Percentiles rank a stretch among this genome's conserved stretches.
phyloP scores from a whole-genome alignment of 2,797 vertebrate species.

The Labroides dimidiatus region DNA sequence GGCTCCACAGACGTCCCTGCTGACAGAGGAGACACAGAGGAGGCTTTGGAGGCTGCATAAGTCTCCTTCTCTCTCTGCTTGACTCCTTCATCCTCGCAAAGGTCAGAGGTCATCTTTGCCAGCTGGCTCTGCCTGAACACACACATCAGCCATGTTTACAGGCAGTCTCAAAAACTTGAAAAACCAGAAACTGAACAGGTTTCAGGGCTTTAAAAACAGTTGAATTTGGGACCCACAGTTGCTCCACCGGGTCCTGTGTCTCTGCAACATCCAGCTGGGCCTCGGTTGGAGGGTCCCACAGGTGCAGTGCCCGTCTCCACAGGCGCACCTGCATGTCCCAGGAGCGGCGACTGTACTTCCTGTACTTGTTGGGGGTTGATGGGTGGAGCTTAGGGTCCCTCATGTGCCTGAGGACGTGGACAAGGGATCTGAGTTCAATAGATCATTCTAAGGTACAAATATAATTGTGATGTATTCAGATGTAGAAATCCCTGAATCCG shows the following conservation, averaged over 20 bases:
- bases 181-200: too few species aligned
- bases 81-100: conserved; percentile 63
- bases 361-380: conserved; percentile 89
- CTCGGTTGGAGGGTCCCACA: conserved; percentile 84
- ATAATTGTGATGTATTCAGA: too few species aligned
- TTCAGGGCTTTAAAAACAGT: too few species aligned
- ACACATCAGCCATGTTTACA: too few species aligned
- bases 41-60: conserved; percentile 52
- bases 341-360: conserved; percentile 88
- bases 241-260: conserved; percentile 77
- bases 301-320: conserved; percentile 88
- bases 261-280: conserved; percentile 26
- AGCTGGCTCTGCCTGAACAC: conserved; percentile 69
- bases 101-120: conserved; percentile 71
- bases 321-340: conserved; percentile 92
- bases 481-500: too few species aligned
- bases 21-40: conserved; percentile 60
- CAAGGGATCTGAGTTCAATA: not conserved
- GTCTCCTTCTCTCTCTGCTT: conserved; percentile 65
- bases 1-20: conserved; percentile 21
- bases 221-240: conserved; percentile 72
- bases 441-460: not conserved
- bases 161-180: not conserved
- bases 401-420: conserved; percentile 71
- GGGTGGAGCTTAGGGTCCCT: conserved; percentile 86